Percentiles rank a stretch among this genome's conserved stretches.
These are phyloP conservation scores for Dipodomys spectabilis DNA, from an alignment of 2,113 vertebrate genomes.

Conservation along the genomic window DNA sequence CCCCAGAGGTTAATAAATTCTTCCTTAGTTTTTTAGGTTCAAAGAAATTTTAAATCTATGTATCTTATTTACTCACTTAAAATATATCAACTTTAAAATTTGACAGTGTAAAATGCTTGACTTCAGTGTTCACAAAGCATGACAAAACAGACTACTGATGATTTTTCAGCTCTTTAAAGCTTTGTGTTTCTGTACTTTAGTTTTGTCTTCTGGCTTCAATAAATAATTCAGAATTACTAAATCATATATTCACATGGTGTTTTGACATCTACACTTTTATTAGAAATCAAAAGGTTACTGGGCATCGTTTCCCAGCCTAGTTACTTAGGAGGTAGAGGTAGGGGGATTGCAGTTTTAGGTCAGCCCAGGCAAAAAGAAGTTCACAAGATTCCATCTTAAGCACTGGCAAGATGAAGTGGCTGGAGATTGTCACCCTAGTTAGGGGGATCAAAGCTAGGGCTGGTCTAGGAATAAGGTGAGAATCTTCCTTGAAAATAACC, in stretches of 20 bases:
- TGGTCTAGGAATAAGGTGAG: too few species aligned
- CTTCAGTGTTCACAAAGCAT: not conserved
- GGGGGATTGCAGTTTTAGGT: too few species aligned
- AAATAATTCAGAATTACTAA: constrained; percentile 39
- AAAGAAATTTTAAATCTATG: constrained; percentile 45
- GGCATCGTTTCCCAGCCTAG: too few species aligned
- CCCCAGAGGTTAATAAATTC: not conserved
- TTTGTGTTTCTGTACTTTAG: not conserved
- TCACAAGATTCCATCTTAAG: too few species aligned
- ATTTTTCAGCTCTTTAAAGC: constrained; percentile 37
- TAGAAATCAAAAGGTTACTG: constrained; percentile 14
- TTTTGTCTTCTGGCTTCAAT: constrained; percentile 37
- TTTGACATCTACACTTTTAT: not conserved
- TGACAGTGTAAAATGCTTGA: not conserved
- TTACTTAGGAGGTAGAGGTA: too few species aligned
- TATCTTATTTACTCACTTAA: not conserved
- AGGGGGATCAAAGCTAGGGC: too few species aligned
- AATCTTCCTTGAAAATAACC: too few species aligned
- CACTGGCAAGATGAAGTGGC: too few species aligned
- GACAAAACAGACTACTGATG: not conserved
- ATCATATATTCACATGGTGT: not conserved
- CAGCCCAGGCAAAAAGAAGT: too few species aligned
- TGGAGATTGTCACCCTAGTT: too few species aligned
- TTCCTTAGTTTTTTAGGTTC: constrained; percentile 13
- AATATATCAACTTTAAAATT: constrained; percentile 29